These are phyloP conservation scores for Circaetus cinerascens DNA, from an alignment of 2,113 vertebrate species.

Conservation along the genomic window DNA sequence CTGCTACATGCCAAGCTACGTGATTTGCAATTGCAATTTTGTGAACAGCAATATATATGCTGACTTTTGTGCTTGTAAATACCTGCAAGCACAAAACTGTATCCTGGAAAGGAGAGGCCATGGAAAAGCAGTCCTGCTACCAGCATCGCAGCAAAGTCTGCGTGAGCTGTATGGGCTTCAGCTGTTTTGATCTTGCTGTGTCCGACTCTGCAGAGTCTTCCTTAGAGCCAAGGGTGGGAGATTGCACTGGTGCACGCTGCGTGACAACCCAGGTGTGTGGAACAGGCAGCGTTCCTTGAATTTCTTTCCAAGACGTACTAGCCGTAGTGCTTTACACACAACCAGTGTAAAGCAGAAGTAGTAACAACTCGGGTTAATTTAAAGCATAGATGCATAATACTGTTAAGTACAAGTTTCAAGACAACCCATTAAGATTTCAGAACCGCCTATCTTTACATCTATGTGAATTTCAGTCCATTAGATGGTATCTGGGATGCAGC, in stretches of 20 bases:
- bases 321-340: not conserved
- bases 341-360: not conserved
- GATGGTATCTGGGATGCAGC: not conserved
- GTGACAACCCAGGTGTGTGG: not conserved
- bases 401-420: not conserved
- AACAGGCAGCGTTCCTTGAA: not conserved
- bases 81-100: not conserved
- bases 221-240: not conserved
- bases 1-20: fast-evolving
- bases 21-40: not conserved
- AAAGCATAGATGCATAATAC: not conserved
- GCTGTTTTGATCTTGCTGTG: not conserved
- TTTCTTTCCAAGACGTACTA: not conserved
- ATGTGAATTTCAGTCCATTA: not conserved
- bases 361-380: not conserved
- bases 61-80: not conserved
- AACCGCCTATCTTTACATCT: fast-evolving
- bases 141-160: not conserved
- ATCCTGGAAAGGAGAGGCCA: not conserved
- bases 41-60: not conserved
- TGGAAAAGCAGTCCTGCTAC: not conserved
- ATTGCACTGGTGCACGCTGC: fast-evolving
- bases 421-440: not conserved
- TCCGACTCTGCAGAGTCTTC: not conserved
- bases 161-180: fast-evolving